Conservation (phyloP, 1,140 invertebrate species). For the Trigoniulus corallinus region DNA sequence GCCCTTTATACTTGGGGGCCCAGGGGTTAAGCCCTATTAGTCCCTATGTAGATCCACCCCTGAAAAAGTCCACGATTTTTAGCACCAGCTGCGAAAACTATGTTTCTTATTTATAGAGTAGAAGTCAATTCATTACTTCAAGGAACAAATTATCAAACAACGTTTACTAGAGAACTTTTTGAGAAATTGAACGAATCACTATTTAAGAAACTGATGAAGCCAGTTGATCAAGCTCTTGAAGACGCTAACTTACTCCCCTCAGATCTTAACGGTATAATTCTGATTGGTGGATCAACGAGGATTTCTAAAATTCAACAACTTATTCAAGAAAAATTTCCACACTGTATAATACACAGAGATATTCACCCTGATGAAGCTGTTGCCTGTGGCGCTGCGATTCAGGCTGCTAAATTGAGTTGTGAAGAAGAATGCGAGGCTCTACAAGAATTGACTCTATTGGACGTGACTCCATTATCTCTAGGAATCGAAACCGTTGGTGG, state of each 20-base stretch:
- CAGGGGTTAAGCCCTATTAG: no score
- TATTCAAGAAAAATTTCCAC: slow-evolving; percentile 14
- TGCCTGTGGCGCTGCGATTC: slow-evolving; percentile 27
- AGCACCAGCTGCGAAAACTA: no score
- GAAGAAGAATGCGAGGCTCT: not conserved
- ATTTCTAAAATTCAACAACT: slow-evolving; percentile 16
- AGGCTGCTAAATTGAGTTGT: slow-evolving; percentile 20
- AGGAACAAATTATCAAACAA: slow-evolving; percentile 1
- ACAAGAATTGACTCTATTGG: not conserved
- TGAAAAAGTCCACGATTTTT: no score
- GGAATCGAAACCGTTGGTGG: slow-evolving; percentile 22
- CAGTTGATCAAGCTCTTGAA: slow-evolving; percentile 11
- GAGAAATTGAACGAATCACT: slow-evolving; percentile 12
- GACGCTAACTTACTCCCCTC: slow-evolving; percentile 10
- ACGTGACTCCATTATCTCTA: slow-evolving; percentile 6
- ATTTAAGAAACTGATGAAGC: slow-evolving; percentile 7
- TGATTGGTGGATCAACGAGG: slow-evolving; percentile 17
- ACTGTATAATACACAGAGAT: slow-evolving; percentile 10
- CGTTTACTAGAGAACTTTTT: slow-evolving; percentile 13
- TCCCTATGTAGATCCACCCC: no score
- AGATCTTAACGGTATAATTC: slow-evolving; percentile 14
- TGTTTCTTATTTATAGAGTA: not conserved
- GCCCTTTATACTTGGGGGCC: no score
- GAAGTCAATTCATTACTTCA: slow-evolving; percentile 8
- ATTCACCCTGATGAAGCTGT: slow-evolving; percentile 31